These are phyloP conservation scores for Austrolebias charrua DNA, from an alignment of 2,797 vertebrate species.

Conservation along the genomic window DNA sequence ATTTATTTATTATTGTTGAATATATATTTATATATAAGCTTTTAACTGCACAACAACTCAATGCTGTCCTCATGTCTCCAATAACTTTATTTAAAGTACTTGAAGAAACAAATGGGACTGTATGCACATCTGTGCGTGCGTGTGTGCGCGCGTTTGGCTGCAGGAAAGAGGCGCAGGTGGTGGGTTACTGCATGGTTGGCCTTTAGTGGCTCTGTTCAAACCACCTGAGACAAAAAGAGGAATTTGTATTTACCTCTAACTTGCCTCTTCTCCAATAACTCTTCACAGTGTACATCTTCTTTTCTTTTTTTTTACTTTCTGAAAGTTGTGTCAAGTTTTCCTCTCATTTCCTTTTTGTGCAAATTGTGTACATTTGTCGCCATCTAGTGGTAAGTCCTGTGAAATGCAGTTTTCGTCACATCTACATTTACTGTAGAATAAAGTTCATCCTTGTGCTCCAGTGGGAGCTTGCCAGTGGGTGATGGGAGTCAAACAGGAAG, in stretches of 20 bases:
- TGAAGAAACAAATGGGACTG: slow-evolving; percentile 16
- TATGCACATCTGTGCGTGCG: no score
- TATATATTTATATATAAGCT: slow-evolving; percentile 2
- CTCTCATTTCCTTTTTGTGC: background rate
- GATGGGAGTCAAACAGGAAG: no score
- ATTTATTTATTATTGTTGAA: slow-evolving; percentile 2
- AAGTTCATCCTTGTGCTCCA: no score
- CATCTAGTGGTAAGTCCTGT: slow-evolving; percentile 54
- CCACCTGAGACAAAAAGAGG: slow-evolving; percentile 44
- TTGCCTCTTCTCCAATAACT: background rate
- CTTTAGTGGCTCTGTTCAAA: slow-evolving; percentile 51
- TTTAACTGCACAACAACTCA: slow-evolving; percentile 10
- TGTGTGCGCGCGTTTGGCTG: slow-evolving; percentile 27
- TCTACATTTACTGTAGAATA: no score
- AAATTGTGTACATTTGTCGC: slow-evolving; percentile 26
- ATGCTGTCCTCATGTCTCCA: slow-evolving; percentile 11
- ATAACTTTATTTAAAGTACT: slow-evolving; percentile 24
- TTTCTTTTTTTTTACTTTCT: background rate
- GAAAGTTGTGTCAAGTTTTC: background rate
- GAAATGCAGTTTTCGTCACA: background rate
- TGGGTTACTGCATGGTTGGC: slow-evolving; percentile 45
- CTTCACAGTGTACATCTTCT: background rate
- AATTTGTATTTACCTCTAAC: slow-evolving; percentile 31
- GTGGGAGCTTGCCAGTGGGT: no score
- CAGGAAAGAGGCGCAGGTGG: slow-evolving; percentile 54